Conservation (phyloP, 2,888 invertebrate species). For the Melipona bicolor region DNA sequence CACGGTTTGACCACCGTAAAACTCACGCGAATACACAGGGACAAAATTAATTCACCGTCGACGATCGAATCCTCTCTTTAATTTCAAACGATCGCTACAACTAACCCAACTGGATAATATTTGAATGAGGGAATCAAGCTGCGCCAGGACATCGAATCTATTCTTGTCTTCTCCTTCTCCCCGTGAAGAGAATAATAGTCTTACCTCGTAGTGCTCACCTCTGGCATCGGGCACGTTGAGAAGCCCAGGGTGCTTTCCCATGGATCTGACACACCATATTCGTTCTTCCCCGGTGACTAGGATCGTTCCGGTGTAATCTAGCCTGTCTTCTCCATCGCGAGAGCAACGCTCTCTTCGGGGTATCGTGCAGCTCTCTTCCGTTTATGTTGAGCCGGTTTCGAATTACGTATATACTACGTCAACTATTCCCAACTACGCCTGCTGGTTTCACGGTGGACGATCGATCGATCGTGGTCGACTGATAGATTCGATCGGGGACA, state of each 20-base stretch:
- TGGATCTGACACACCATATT: slow-evolving; percentile 69
- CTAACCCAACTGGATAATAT: slow-evolving; percentile 40
- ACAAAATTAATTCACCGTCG: background rate
- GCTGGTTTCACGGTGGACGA: slow-evolving; percentile 5
- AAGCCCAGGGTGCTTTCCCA: slow-evolving; percentile 67
- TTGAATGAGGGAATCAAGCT: slow-evolving; percentile 58
- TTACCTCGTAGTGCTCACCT: slow-evolving; percentile 72
- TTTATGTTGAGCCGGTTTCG: slow-evolving; percentile 74
- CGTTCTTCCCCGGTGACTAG: slow-evolving; percentile 55
- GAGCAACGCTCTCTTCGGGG: slow-evolving; percentile 48
- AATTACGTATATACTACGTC: slow-evolving; percentile 17
- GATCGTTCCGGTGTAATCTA: slow-evolving; percentile 42
- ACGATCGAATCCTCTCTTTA: background rate
- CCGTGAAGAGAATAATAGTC: slow-evolving; percentile 35
- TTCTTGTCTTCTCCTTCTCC: slow-evolving; percentile 46
- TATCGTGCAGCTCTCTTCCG: slow-evolving; percentile 65
- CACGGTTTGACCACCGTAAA: background rate
- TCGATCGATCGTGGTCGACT: slow-evolving; percentile 21
- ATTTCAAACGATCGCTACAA: slow-evolving; percentile 9
- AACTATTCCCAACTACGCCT: background rate
- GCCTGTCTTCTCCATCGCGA: slow-evolving; percentile 51
- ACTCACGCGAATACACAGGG: background rate
- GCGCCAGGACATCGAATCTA: slow-evolving; percentile 70
- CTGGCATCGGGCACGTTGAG: slow-evolving; percentile 62
- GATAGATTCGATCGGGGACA: slow-evolving; percentile 33